Evolutionary conservation across 1,140 invertebrate species (phyloP), one percentile per base, ranked within the genome.

Genomic region (Potamilus streckersoni): DNA sequence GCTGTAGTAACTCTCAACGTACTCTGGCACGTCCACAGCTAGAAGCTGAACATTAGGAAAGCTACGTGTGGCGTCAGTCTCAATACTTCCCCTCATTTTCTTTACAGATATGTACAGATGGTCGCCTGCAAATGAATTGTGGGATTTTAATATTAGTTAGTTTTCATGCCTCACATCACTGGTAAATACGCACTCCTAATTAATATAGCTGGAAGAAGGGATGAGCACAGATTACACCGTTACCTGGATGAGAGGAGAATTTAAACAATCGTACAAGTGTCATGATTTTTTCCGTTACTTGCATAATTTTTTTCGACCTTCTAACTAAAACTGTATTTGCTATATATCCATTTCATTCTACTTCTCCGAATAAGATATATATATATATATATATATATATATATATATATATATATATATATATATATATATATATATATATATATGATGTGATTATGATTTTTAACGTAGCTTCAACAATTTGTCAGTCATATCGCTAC

Each of bases 71-170:
- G 69, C 64, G 4, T 66, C 83, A 15, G 19, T 62, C n/a, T 38
- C 38, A 38, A 38, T 8, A 38, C 71, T 68, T 55, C 77, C 77
- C 15, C 78, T 64, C 74, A 79, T 76, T 69, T 78, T 80, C 65
- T 82, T 83, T 23, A 79, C 79, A 13, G 74, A 77, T 20, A 84
- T 66, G 27, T 80, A 49, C 4, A 84, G 31, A 27, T 79, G 38
- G 17, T 69, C 66, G n/a, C 76, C 82, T 84, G 69, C 23, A 72
- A 62, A 57, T 19, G 13, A 76, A 16, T 55, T 20, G 16, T 8
- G 56, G 17, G 65, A 38, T 27, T 65, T 23, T n/a, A 20, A 23
- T 71, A 2, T 61, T 71, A 20, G 4, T 56, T 55, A n/a, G 2
- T 27, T 17, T n/a, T 17, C 49, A 67, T 60, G 20, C 19, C 17